phyloP scores from a whole-genome alignment of 1,140 invertebrate genomes.

The Eriosoma lanigerum region DNA sequence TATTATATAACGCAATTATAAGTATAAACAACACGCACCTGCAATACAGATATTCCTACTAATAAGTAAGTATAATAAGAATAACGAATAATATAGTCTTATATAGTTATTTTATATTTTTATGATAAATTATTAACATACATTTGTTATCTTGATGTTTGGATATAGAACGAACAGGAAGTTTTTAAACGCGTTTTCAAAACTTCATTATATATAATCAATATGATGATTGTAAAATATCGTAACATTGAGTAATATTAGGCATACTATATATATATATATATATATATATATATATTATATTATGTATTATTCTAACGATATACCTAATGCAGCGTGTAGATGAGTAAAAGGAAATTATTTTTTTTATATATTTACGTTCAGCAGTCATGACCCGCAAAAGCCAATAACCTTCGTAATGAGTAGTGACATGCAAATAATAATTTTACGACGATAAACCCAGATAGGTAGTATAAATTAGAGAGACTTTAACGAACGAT shows the following conservation, averaged over 20 bases:
- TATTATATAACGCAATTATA: no score
- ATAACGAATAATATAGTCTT: no score
- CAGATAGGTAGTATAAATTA: neutral
- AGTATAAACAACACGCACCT: no score
- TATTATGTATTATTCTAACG: no score
- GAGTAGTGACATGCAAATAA: conserved; percentile 47
- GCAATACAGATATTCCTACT: no score
- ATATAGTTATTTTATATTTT: no score
- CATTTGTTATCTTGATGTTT: no score
- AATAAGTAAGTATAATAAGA: no score
- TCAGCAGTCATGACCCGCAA: conserved; percentile 26
- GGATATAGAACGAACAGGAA: conserved; percentile 21
- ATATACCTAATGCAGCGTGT: no score
- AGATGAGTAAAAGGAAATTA: conserved; percentile 2
- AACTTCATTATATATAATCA: neutral
- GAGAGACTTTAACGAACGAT: conserved; percentile 40
- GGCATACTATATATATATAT: no score
- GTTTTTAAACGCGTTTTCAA: neutral
- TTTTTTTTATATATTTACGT: conserved; percentile 4
- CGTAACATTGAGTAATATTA: neutral
- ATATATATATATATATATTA: no score
- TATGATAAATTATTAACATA: no score
- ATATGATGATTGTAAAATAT: conserved; percentile 23
- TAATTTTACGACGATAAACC: conserved; percentile 45
- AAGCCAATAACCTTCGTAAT: conserved; percentile 48